These are phyloP conservation scores for Gymnosoma rotundatum DNA, from an alignment of 2,888 invertebrate species.

Conservation along the genomic window DNA sequence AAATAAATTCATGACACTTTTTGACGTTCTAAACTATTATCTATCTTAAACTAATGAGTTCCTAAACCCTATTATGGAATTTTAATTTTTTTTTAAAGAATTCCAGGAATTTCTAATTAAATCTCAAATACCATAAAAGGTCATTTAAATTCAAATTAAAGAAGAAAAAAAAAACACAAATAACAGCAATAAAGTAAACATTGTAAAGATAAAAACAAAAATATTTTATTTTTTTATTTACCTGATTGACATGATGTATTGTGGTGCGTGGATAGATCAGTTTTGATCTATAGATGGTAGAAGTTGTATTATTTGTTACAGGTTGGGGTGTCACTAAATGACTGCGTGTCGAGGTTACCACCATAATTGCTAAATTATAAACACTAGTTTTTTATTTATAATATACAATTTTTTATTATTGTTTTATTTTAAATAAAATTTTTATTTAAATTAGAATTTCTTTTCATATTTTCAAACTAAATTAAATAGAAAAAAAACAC, in stretches of 20 bases:
- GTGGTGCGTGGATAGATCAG: slow-evolving; percentile 78
- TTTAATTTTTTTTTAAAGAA: too few relatives aligned
- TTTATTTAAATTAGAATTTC: neutral
- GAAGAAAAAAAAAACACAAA: neutral
- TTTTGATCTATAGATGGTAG: slow-evolving; percentile 77
- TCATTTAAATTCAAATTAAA: neutral
- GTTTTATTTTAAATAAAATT: neutral
- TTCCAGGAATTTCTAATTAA: too few relatives aligned
- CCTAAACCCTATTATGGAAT: too few relatives aligned
- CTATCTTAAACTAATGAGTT: too few relatives aligned
- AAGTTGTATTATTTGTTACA: slow-evolving; percentile 73
- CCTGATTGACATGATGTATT: slow-evolving; percentile 64
- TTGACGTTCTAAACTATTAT: too few relatives aligned
- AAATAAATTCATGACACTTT: too few relatives aligned
- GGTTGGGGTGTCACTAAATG: slow-evolving; percentile 76
- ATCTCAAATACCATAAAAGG: slow-evolving; percentile 4
- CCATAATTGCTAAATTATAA: slow-evolving; percentile 74
- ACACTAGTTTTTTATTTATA: slow-evolving; percentile 2
- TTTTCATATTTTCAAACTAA: neutral
- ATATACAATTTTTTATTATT: neutral
- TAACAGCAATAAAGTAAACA: neutral
- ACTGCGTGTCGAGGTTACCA: slow-evolving; percentile 80
- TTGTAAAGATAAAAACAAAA: neutral
- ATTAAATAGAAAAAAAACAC: neutral
- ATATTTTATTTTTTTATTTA: slow-evolving; percentile 31